Base-by-base conservation (phyloP, 2,797 vertebrate genomes). In the Pteropus rufus region DNA sequence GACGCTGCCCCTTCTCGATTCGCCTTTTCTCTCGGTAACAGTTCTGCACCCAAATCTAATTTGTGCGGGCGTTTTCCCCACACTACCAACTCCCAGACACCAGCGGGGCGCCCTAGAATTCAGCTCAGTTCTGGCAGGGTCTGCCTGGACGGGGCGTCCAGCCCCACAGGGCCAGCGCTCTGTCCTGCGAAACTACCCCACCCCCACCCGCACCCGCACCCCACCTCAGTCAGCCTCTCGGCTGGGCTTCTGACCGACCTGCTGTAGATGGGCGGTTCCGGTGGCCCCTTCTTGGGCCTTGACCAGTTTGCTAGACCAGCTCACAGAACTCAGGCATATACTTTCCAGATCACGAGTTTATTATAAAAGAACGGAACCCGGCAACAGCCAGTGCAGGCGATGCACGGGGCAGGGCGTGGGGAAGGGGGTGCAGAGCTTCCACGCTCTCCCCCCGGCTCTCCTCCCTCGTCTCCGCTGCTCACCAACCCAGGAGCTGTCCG, bases 361-460 rank as follows among this genome's bases (percentile, higher is more conserved):
- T n/a, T 46, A 15, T 4, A 14, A 34, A 49, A 44, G 6, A 10
- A n/a, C 31, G 0, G 24, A 82, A 64, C 9, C 46, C 41, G n/a
- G 41, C 19, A 64, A 46, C 12, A 16, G 14, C 39, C 31, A 24
- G 21, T 5, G 58, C 39, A 23, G 44, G 39, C 44, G 29, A 41
- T 31, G 11, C 1, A 31, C 2, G 3, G 46, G 23, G 62, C 60
- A 19, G 26, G 60, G 5, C 18, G 0, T 26, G 5, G n/a, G 3
- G 31, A 83, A 19, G 62, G n/a, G 9, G 1, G 5, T 2, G 2
- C 46, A 14, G 44, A 34, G 62, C n/a, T 29, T 52, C 80, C 21
- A 7, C 0, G 0, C 8, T 23, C 14, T 12, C 62, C 46, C 46
- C 46, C 46, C 12, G 10, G 10, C 46, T 14, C 44, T 14, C 44